Percentiles rank a stretch among this genome's conserved stretches.
These are phyloP conservation scores for Dendrolimus pini DNA, from an alignment of 2,888 invertebrate genomes.

Conservation along the genomic window DNA sequence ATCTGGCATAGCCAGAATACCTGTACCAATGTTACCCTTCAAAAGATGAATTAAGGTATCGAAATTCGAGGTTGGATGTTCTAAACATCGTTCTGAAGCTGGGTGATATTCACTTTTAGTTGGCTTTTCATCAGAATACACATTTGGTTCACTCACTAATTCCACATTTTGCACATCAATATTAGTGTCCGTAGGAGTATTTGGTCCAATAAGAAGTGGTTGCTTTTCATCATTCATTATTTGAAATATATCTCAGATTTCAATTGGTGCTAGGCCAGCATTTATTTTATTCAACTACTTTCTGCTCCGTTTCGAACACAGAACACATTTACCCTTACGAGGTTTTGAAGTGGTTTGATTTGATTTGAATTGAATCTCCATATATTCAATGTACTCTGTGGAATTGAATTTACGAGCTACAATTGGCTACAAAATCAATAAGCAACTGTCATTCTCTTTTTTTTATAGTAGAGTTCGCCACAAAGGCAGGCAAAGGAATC, in stretches of 20 bases:
- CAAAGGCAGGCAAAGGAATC: too few relatives aligned
- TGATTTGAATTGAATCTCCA: too few relatives aligned
- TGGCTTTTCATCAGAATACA: conserved; percentile 39
- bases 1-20: conserved; percentile 97
- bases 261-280: too few relatives aligned
- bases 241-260: conserved; percentile 3
- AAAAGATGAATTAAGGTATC: conserved; percentile 85
- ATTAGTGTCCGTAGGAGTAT: conserved; percentile 42
- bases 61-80: conserved; percentile 88
- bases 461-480: too few relatives aligned
- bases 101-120: conserved; percentile 69
- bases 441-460: too few relatives aligned
- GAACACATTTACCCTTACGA: too few relatives aligned
- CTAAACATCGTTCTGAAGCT: conserved; percentile 80
- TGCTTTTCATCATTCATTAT: conserved; percentile 83
- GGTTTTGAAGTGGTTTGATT: too few relatives aligned
- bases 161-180: conserved; percentile 51
- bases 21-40: conserved; percentile 90
- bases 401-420: too few relatives aligned
- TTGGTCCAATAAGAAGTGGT: conserved; percentile 76
- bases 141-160: conserved; percentile 38
- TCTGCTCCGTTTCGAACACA: too few relatives aligned
- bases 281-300: too few relatives aligned
- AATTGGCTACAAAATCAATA: too few relatives aligned
- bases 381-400: too few relatives aligned